phyloP scores from a whole-genome alignment of 2,888 invertebrate species.

The Eupeodes latifasciatus region DNA sequence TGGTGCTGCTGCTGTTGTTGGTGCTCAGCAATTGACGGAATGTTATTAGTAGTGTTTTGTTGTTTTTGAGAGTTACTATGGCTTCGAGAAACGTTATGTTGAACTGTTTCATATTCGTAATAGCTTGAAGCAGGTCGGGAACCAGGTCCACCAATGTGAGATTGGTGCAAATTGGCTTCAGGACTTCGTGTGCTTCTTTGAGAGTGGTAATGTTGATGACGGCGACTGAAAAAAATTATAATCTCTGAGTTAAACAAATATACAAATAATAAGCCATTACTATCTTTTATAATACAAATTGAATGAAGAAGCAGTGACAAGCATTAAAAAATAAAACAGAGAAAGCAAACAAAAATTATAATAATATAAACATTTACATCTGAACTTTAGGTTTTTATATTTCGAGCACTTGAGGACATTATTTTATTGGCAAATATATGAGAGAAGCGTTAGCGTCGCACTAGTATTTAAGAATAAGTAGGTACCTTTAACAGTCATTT shows the following conservation, averaged over 20 bases:
- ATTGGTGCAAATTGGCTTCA: slow-evolving; percentile 83
- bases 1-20: slow-evolving; percentile 78
- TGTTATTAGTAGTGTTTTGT: slow-evolving; percentile 72
- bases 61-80: slow-evolving; percentile 81
- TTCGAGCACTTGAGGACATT: not conserved
- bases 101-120: slow-evolving; percentile 93
- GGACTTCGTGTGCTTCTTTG: slow-evolving; percentile 87
- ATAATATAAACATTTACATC: slow-evolving; percentile 21
- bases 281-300: not conserved
- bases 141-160: slow-evolving; percentile 69
- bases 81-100: slow-evolving; percentile 86
- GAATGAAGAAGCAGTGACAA: slow-evolving; percentile 52
- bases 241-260: not conserved
- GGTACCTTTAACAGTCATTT: slow-evolving; percentile 21
- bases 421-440: not conserved
- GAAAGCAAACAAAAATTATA: slow-evolving; percentile 8
- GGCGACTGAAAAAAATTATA: slow-evolving; percentile 84
- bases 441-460: slow-evolving; percentile 18
- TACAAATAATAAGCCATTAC: not conserved
- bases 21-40: slow-evolving; percentile 79
- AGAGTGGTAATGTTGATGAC: slow-evolving; percentile 89
- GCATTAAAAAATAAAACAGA: slow-evolving; percentile 31
- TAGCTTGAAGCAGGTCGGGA: slow-evolving; percentile 91
- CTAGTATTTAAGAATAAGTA: slow-evolving; percentile 14
- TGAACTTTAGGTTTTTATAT: not conserved